These are phyloP conservation scores for Mungos mungo DNA, from an alignment of 2,113 vertebrate species.

Conservation along the genomic window DNA sequence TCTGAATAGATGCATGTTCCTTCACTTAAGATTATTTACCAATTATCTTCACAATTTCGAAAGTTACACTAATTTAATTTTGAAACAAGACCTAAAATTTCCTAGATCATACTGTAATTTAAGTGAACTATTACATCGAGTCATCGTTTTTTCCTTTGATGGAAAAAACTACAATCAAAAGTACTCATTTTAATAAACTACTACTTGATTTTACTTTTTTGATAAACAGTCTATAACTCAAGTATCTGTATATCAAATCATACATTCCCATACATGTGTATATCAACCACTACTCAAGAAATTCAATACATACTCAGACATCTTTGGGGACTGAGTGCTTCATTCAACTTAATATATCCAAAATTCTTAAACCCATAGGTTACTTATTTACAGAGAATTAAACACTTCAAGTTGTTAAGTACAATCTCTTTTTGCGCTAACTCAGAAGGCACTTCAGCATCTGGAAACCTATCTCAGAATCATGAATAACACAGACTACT, in stretches of 20 bases:
- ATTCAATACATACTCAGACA: background rate
- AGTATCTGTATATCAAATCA: background rate
- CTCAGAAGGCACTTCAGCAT: background rate
- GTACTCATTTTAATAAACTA: background rate
- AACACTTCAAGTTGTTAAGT: background rate
- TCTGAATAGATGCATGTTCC: conserved; percentile 9
- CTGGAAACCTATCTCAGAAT: conserved; percentile 1
- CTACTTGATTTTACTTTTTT: conserved; percentile 21
- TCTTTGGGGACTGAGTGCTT: background rate
- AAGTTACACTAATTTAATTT: background rate
- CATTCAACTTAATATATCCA: background rate
- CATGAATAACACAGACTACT: background rate
- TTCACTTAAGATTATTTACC: background rate
- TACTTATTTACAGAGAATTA: conserved; percentile 13
- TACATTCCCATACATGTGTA: background rate
- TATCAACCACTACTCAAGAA: background rate
- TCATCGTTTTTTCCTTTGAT: conserved; percentile 1
- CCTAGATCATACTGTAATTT: background rate
- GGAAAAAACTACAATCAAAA: background rate
- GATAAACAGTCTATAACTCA: background rate
- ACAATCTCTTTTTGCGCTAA: background rate
- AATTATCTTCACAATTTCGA: conserved; percentile 11
- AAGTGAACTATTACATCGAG: background rate
- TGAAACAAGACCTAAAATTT: background rate
- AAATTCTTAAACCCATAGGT: background rate